Evolutionary conservation across 2,797 vertebrate genomes (phyloP), one percentile per base, ranked within the genome.

Genomic region (Myiothlypis chrysogaster): DNA sequence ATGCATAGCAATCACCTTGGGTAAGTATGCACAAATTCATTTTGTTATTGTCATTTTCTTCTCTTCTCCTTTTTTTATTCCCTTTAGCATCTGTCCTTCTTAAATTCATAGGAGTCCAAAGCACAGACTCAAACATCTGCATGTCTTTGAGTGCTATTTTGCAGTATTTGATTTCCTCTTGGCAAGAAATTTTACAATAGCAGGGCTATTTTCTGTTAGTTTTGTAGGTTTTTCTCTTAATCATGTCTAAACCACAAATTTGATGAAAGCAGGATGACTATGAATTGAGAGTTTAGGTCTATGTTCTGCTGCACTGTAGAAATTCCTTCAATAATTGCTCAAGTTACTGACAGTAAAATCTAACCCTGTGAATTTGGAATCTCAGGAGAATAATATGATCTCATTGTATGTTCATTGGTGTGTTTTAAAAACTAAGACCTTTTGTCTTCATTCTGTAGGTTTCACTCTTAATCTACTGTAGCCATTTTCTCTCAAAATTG

Each of bases 41-140:
- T 56, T 63, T 34, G 3, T 30, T 25, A 5, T 14, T 34, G 14
- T 2, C 0, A 10, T 35, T 28, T 30, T 9, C 1, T 17, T 43
- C 28, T 8, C 9, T 14, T 25, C 9, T 21, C 12, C 17, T 9
- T 30, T 4, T 21, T 20, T 70, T 11, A 10, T 17, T 66, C 49
- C 28, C 7, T 84, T 47, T 44, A 46, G 5, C 16, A 25, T 34
- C 7, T 64, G 14, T 78, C 35, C 2, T 34, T 17, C 52, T 61
- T 64, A 73, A 55, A 53, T 34, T 57, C 21, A 28, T 12, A 30
- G 12, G 39, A 55, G 12, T 55, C 37, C 22, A 14, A 93, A 89
- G 11, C 18, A 59, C 25, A 77, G 13, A 57, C 12, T 85, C 28
- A 59, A 89, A 80, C 6, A 15, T 28, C 11, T 66, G 15, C 10